Evolutionary conservation across 2,113 vertebrate genomes (phyloP), one percentile per base, ranked within the genome.

Genomic region (Hydrolagus affinis): DNA sequence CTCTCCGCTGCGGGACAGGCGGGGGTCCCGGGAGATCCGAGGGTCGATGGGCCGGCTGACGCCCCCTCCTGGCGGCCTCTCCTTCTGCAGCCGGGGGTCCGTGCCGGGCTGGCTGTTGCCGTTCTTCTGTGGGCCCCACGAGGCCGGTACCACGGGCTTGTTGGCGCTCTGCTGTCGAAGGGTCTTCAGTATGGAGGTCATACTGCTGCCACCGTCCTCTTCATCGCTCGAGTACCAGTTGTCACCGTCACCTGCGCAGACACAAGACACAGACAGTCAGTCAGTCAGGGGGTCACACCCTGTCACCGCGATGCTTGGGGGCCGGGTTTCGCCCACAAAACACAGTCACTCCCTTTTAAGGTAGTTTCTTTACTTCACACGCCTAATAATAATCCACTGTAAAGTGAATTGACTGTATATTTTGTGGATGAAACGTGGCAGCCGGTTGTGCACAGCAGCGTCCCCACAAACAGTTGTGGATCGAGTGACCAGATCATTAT

Each of bases 191-290:
- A 98, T 98, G 70, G 96, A 98, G 2, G 95, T 96, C 85, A 98
- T 96, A 0, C 97, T 98, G n/a, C 95, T 93, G 0, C 96, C 94
- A 0, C 96, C 96, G 0, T 98, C 97, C 0, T 98, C 97, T 56
- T 98, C 97, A 0, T 98, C 97, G 1, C 97, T 98, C 0, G 97
- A 98, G 88, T 98, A 98, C 97, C 97, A 98, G 89, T 96, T 98
- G 3, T 95, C 96, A 0, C 96, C 92, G 87, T 98, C 97, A 7
- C 96, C 97, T 98, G 17, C 6, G 62, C 86, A 11, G 73, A 57
- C 32, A 44, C 75, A 85, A 85, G 59, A 32, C 68, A 56, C n/a
- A 74, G 73, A 44, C 44, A 44, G 44, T 44, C 44, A 44, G 44
- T 44, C 44, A 44, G 44, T 44, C 44, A 44, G 44, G 1, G 44